Conservation (phyloP, 2,113 vertebrate species). For the Pitta sordida region DNA sequence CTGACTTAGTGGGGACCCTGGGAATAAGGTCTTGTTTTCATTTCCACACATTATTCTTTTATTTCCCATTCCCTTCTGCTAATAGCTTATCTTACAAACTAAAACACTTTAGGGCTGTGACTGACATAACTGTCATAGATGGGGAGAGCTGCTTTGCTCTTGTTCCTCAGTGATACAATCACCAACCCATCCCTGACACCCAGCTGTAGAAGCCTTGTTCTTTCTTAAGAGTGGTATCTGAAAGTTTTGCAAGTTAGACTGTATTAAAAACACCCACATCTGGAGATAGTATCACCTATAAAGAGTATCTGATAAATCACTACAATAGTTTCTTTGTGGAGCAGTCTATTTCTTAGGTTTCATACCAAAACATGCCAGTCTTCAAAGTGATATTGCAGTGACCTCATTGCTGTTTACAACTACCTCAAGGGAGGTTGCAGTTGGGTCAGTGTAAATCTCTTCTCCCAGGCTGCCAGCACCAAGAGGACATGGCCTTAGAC, state of each 20-base stretch:
- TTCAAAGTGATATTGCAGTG: background rate
- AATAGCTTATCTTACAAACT: slow-evolving; percentile 11
- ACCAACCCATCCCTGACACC: background rate
- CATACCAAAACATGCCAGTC: background rate
- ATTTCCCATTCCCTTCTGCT: background rate
- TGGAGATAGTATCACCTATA: background rate
- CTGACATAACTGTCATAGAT: background rate
- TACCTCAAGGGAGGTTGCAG: too few species aligned
- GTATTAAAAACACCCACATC: background rate
- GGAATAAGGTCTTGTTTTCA: background rate
- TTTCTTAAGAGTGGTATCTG: background rate
- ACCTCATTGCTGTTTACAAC: too few species aligned
- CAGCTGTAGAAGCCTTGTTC: background rate
- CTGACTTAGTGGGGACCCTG: background rate
- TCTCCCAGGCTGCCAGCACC: too few species aligned
- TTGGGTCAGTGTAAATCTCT: too few species aligned
- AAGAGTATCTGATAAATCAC: background rate
- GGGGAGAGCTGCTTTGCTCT: background rate
- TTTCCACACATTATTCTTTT: slow-evolving; percentile 18
- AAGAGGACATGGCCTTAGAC: too few species aligned
- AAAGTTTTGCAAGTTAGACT: background rate
- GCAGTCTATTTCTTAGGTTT: background rate
- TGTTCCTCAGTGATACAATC: background rate
- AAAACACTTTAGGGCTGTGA: background rate
- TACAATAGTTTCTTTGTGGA: background rate